Evolutionary conservation across 1,140 invertebrate species (phyloP), one percentile per base, ranked within the genome.

Genomic region (Leptinotarsa texana): DNA sequence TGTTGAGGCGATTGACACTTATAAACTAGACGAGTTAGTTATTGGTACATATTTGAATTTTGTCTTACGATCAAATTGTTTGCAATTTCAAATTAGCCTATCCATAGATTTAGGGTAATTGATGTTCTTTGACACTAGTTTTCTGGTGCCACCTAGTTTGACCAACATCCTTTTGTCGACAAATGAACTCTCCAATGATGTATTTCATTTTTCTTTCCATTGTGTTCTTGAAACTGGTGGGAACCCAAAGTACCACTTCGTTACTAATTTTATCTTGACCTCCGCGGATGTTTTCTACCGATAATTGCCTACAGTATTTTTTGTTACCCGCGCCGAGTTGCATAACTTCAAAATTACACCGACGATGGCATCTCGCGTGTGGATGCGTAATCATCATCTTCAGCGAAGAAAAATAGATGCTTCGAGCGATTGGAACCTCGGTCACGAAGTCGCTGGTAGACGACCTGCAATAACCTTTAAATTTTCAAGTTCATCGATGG

Each of bases 401-500:
- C 15, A 18, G 42, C 24, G 27, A 65, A 24, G n/a, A n/a, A 57
- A 57, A 57, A 57, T 4, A 15, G 51, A 57, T 57, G 51, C 51
- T 57, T 57, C 51, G 3, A 57, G 51, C 51, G 17, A 57, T 57
- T 57, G 17, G 51, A 57, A 5, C 51, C 51, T 57, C 65, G 65
- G 65, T 67, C 65, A 67, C 65, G 65, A 67, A 18, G 24, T 24
- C 21, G 21, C 21, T 33, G 65, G 65, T 67, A 15, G 65, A 67
- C 27, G 65, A 67, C 65, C 65, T 33, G 65, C 65, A 24, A 24
- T 67, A 67, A 67, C 65, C 65, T 67, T 67, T 67, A 22, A 42
- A 67, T 22, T 67, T 67, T 67, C 65, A 67, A 67, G 65, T 67
- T 67, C 65, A 24, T 42, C 65, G 15, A 17, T 67, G 65, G 65